These are phyloP conservation scores for Chaetorhynchus papuensis DNA, from an alignment of 2,113 vertebrate genomes.

Conservation along the genomic window DNA sequence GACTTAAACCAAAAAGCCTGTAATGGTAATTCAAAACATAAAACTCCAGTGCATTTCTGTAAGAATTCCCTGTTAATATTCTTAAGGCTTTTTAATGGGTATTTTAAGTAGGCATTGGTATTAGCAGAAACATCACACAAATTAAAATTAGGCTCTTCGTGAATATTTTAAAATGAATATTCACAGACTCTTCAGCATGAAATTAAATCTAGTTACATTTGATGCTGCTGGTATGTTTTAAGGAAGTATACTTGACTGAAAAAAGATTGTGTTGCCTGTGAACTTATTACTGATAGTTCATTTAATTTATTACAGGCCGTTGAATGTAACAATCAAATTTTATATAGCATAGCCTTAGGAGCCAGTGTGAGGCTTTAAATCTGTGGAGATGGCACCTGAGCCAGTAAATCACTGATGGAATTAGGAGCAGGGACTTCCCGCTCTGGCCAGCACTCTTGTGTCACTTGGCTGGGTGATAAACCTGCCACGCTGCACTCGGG, in stretches of 20 bases:
- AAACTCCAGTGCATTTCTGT: constrained; percentile 58
- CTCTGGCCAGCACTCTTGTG: not conserved
- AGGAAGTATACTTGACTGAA: constrained; percentile 16
- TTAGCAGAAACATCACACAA: constrained; percentile 73
- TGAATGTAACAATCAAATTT: constrained; percentile 16
- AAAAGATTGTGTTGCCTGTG: not conserved
- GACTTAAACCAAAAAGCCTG: constrained; percentile 72
- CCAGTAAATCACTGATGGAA: not conserved
- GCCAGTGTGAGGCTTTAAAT: constrained; percentile 4
- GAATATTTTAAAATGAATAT: constrained; percentile 72
- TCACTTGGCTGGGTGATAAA: not conserved
- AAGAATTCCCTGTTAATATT: constrained; percentile 73
- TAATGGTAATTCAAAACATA: constrained; percentile 74
- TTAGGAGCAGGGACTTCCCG: not conserved
- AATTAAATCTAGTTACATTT: constrained; percentile 48
- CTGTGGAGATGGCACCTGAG: not conserved
- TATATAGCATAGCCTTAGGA: not conserved
- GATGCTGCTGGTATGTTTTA: constrained; percentile 8
- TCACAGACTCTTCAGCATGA: constrained; percentile 52
- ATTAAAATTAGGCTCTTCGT: constrained; percentile 74
- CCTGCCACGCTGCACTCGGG: not conserved
- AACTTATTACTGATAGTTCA: constrained; percentile 40
- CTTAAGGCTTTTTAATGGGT: constrained; percentile 68
- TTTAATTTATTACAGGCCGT: constrained; percentile 8
- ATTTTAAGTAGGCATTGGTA: constrained; percentile 64